Evolutionary conservation across 2,113 vertebrate genomes (phyloP).

Genomic region (Jaculus jaculus): DNA sequence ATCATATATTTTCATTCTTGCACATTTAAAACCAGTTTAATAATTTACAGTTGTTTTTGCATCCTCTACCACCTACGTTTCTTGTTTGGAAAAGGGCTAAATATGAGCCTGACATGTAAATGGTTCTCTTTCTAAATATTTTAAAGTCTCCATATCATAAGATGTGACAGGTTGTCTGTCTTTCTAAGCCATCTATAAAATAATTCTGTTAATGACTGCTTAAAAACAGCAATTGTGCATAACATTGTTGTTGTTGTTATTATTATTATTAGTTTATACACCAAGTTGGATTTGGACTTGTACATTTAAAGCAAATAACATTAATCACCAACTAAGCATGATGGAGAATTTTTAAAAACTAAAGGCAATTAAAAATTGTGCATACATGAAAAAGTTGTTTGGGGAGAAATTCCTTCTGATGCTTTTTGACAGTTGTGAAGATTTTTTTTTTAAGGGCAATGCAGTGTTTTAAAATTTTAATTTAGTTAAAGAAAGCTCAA

Average conservation of each 20-base stretch:
- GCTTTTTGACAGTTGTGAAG: conserved; percentile 65
- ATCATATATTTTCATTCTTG: conserved; percentile 26
- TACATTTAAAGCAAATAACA: conserved; percentile 69
- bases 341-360: conserved; percentile 55
- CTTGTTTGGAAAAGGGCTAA: conserved; percentile 54
- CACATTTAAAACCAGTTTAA: conserved; percentile 41
- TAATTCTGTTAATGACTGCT: conserved; percentile 37
- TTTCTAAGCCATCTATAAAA: conserved; percentile 45
- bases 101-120: conserved; percentile 45
- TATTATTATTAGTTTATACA: conserved; percentile 57
- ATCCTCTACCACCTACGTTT: not conserved
- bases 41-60: conserved; percentile 14
- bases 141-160: not conserved
- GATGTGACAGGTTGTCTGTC: not conserved
- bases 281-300: conserved; percentile 56
- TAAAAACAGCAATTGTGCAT: conserved; percentile 29
- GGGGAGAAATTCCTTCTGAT: conserved; percentile 57
- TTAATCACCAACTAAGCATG: conserved; percentile 46
- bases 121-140: conserved; percentile 65
- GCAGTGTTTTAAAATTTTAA: conserved; percentile 77
- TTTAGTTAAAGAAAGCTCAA: conserved; percentile 74
- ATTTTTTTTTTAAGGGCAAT: conserved; percentile 74
- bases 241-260: conserved; percentile 41
- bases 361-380: conserved; percentile 66
- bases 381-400: conserved; percentile 63